Base-by-base conservation (phyloP, 1,140 invertebrate species). In the Euschistus heros region DNA sequence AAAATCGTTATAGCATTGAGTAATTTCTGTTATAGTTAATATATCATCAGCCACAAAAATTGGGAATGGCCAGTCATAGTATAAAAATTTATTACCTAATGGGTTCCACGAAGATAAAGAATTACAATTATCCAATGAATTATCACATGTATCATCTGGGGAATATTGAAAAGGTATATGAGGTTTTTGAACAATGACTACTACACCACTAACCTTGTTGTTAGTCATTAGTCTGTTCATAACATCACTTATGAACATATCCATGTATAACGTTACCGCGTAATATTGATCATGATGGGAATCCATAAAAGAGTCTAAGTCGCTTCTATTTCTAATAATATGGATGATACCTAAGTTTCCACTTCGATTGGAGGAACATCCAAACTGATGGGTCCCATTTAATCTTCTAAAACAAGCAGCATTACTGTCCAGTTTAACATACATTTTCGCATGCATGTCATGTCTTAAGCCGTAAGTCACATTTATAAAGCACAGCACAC, bases 331-430 rank as follows among this genome's bases (percentile, higher is more conserved):
- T 57, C 24, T 26, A 18, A 57, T 57, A 10, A 57, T 10, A 27
- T 57, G 54, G 14, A 57, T 57, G 24, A 57, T 57, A 17, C 54
- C 54, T 17, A 26, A 17, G 26, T 57, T 57, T 15, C 54, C 54
- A 17, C 22, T 26, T 27, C 54, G 20, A 24, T 8, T 24, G 5
- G 54, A 92, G 44, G 87, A 84, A 76, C 93, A 96, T 65, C 94
- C 94, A 73, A 89, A 86, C 75, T 94, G 89, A 80, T 96, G 91
- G 20, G 93, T 95, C 54, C 85, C 90, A 82, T 96, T 97, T 46
- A 96, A 76, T 68, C 89, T 80, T 69, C 91, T 81, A 73, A 93
- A 93, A 79, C 93, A 96, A 60, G 85, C 84, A 66, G 84, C 79
- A 57, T 80, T 79, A 50, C 84, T 85, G 70, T 84, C 77, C 50